Evolutionary conservation across 2,888 invertebrate genomes (phyloP).

Genomic region (Dolichopus griseipennis): DNA sequence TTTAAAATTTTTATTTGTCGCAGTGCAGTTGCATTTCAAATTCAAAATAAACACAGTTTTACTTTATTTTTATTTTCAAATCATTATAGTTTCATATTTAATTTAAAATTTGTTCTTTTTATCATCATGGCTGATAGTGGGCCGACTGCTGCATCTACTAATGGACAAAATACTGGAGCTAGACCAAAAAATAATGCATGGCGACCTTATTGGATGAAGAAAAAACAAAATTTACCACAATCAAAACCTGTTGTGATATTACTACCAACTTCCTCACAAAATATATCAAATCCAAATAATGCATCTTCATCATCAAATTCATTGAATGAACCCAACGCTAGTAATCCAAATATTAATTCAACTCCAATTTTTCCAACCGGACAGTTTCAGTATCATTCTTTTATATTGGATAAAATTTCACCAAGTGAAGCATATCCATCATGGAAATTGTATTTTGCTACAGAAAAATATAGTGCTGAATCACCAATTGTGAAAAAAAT

Average conservation of each 20-base stretch:
- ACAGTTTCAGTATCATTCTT: not conserved
- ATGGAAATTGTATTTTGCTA: constrained; percentile 72
- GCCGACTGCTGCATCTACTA: not conserved
- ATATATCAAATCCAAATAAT: too few relatives aligned
- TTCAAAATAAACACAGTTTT: too few relatives aligned
- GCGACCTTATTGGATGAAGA: not conserved
- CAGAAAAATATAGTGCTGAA: constrained; percentile 48
- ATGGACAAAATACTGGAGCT: not conserved
- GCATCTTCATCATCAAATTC: not conserved
- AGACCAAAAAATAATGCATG: not conserved
- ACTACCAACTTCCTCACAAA: not conserved
- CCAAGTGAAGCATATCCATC: constrained; percentile 46
- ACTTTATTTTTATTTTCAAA: too few relatives aligned
- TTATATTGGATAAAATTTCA: not conserved
- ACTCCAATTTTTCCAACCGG: not conserved
- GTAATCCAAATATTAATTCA: not conserved
- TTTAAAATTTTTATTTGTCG: too few relatives aligned
- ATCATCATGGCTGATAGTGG: too few relatives aligned
- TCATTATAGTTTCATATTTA: too few relatives aligned
- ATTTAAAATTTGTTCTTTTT: too few relatives aligned
- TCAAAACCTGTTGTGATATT: not conserved
- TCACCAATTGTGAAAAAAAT: constrained; percentile 46
- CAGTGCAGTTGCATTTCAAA: too few relatives aligned
- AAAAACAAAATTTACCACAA: not conserved
- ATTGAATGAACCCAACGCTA: not conserved